A percentile compares a stretch with the other conserved stretches of the same genome.
Conservation (phyloP, 2,888 invertebrate genomes). For the Bursaphelenchus okinawaensis region DNA sequence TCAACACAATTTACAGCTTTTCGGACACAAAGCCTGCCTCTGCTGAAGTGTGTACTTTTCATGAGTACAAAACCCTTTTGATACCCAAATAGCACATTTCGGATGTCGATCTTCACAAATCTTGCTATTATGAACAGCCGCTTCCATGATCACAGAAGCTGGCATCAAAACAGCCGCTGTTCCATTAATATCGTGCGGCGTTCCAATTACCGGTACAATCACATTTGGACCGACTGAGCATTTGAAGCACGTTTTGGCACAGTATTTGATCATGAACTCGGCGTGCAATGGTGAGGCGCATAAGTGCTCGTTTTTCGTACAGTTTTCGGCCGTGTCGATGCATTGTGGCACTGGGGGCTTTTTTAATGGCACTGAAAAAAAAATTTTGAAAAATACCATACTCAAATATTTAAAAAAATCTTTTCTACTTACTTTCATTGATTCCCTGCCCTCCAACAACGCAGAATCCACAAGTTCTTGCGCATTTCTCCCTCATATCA, state of each 20-base stretch:
- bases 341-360: slow-evolving; percentile 17
- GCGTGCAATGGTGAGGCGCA: slow-evolving; percentile 26
- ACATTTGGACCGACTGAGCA: slow-evolving; percentile 15
- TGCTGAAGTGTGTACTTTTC: slow-evolving; percentile 21
- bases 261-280: slow-evolving; percentile 30
- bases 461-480: slow-evolving; percentile 32
- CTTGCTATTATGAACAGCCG: background rate
- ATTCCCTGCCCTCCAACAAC: slow-evolving; percentile 18
- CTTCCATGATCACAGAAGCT: slow-evolving; percentile 12
- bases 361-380: slow-evolving; percentile 6
- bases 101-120: slow-evolving; percentile 17
- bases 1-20: slow-evolving; percentile 26
- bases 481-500: slow-evolving; percentile 32
- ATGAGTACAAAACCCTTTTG: slow-evolving; percentile 27
- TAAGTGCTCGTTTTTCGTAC: slow-evolving; percentile 23
- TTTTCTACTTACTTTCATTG: slow-evolving; percentile 5
- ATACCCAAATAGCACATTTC: slow-evolving; percentile 22
- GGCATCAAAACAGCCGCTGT: slow-evolving; percentile 8
- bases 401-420: no score
- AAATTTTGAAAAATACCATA: no score
- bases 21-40: slow-evolving; percentile 21
- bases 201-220: slow-evolving; percentile 9
- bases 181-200: slow-evolving; percentile 8
- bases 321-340: slow-evolving; percentile 22
- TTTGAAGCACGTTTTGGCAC: slow-evolving; percentile 33